Base-by-base conservation (phyloP, 2,113 vertebrate genomes). In the Periophthalmus modestus region DNA sequence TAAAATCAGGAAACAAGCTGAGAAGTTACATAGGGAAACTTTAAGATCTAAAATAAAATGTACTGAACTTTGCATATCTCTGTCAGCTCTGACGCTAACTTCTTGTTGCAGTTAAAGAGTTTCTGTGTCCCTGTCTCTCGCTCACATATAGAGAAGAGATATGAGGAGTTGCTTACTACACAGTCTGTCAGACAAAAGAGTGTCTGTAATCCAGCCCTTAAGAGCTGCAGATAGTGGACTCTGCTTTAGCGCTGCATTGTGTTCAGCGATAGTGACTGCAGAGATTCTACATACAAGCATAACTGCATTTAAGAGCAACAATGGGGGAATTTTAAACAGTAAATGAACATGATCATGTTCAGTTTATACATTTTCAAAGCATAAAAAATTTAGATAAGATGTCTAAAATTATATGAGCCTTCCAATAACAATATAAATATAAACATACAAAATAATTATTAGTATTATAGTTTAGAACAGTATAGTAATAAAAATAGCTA, bases 181-280 rank as follows among this genome's bases (percentile, higher is more conserved):
- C 67, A 69, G 46, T 82, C 70, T 48, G 23, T 63, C 71, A 80
- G 71, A 80, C 74, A 82, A 79, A 82, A 50, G 74, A 55, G 16
- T 46, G 4, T 74, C 77, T 66, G 71, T 85, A 80, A 77, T 82
- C 74, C 68, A 57, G 68, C 24, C 68, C 73, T 54, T 59, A 43
- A 63, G 36, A 74, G 58, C 28, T 39, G n/a, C 63, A 77, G 68
- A 82, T 85, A 79, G 66, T 6, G 23, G 59, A 23, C 55, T 76
- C 14, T n/a, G 39, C 69, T 63, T 71, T 71, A 66, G 54, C 73
- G 28, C 43, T 65, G 73, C 62, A 19, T 63, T 73, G 75, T 58
- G 43, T 24, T 7, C 16, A 43, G 33, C 43, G 83, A 82, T 79
- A 79, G 70, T 16, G 33, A 34, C 39, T n/a, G 57, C 54, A 15